phyloP scores from a whole-genome alignment of 2,113 vertebrate genomes.

The Xiphophorus hellerii region DNA sequence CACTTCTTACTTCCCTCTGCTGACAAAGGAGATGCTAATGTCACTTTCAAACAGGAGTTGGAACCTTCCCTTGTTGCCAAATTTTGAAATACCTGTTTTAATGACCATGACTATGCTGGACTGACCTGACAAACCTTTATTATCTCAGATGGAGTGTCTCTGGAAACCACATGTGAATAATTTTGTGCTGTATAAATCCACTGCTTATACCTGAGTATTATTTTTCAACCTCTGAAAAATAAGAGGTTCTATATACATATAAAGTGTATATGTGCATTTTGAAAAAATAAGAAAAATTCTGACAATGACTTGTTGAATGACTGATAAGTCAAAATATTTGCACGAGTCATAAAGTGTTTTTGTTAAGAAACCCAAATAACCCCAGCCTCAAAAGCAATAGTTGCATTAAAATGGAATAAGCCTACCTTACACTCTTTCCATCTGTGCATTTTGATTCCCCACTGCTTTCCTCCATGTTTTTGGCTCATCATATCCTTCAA shows the following conservation, averaged over 20 bases:
- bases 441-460: constrained; percentile 25
- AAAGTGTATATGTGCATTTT: not conserved
- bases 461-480: constrained; percentile 28
- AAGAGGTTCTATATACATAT: not conserved
- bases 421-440: not conserved
- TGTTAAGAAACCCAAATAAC: not conserved
- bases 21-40: too few relatives aligned
- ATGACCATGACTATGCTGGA: too few relatives aligned
- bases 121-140: too few relatives aligned
- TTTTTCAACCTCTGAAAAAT: not conserved
- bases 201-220: not conserved
- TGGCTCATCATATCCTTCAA: constrained; percentile 27
- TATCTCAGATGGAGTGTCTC: too few relatives aligned
- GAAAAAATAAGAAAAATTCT: not conserved
- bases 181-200: not conserved
- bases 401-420: not conserved
- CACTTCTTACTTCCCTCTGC: too few relatives aligned
- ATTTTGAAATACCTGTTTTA: too few relatives aligned
- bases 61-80: too few relatives aligned
- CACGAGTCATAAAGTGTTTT: too few relatives aligned
- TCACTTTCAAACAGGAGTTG: too few relatives aligned
- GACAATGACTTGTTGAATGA: too few relatives aligned
- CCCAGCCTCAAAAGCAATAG: not conserved
- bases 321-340: too few relatives aligned
- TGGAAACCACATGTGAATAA: too few relatives aligned